Evolutionary conservation across 1,140 invertebrate genomes (phyloP), one percentile per base, ranked within the genome.

Genomic region (Panulirus ornatus): DNA sequence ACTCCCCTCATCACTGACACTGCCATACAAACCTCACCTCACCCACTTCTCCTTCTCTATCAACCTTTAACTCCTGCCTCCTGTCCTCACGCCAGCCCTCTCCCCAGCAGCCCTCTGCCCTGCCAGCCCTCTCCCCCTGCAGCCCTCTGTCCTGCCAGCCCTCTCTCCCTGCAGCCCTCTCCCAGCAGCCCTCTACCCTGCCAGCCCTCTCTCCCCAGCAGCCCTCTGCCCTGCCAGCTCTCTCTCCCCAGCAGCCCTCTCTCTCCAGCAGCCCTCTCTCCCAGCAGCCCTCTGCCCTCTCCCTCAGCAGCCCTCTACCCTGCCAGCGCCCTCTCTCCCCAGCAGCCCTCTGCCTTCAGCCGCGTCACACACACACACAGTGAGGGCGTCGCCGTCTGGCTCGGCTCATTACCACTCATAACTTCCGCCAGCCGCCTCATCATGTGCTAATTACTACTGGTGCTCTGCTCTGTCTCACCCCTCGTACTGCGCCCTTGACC

Each of bases 341-440:
- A n/a, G 8, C 22, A 19, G 63, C 63, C 40, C 27, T 47, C 38
- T 44, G 19, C 34, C 76, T 79, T 22, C 51, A 22, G 51, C n/a
- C n/a, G n/a, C n/a, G 51, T 6, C 51, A 81, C 47, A 58, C 78
- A 81, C 78, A 81, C 78, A 58, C 58, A 66, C 58, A 30, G n/a
- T 5, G n/a, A 66, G n/a, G 8, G 27, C 6, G 58, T n/a, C n/a
- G 58, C 30, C 5, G 58, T 66, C n/a, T 66, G 58, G 58, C 27
- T 66, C n/a, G 58, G 1, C 58, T 66, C 58, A 30, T 66, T 66
- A 27, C 1, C n/a, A 30, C 58, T 66, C 58, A 66, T 66, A 30
- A 66, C 58, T 66, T 66, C 58, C 58, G 27, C 19, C 58, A n/a
- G n/a, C 30, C 58, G 58, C 58, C 58, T 30, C 58, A 66, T 66